A percentile compares a stretch with the other conserved stretches of the same genome.
These are phyloP conservation scores for Leptogaster cylindrica DNA, from an alignment of 2,888 invertebrate species.

Conservation along the genomic window DNA sequence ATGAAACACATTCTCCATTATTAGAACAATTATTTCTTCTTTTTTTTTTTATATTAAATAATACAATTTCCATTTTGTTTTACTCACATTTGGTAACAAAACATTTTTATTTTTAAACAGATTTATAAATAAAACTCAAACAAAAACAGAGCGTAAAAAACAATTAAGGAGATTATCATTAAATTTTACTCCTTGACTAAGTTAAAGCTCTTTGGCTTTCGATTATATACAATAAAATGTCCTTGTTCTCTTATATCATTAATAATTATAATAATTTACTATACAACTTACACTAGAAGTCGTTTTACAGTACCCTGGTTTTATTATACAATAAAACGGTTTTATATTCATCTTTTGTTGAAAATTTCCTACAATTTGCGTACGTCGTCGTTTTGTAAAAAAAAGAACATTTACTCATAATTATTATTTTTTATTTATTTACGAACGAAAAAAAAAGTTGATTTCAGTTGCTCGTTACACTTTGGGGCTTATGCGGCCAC, in stretches of 20 bases:
- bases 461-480: background rate
- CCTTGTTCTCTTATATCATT: slow-evolving; percentile 16
- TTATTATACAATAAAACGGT: background rate
- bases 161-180: slow-evolving; percentile 23
- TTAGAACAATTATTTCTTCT: slow-evolving; percentile 39
- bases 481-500: background rate
- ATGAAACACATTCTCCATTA: no score
- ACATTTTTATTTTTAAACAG: background rate
- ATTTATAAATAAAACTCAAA: background rate
- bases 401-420: background rate
- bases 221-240: slow-evolving; percentile 39
- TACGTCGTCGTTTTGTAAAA: background rate
- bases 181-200: background rate
- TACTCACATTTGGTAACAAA: slow-evolving; percentile 13
- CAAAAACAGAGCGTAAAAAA: slow-evolving; percentile 26
- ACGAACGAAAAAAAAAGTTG: no score
- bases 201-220: slow-evolving; percentile 21
- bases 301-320: slow-evolving; percentile 1
- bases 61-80: slow-evolving; percentile 23
- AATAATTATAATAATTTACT: slow-evolving; percentile 3
- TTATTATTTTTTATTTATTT: background rate
- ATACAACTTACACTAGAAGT: slow-evolving; percentile 24
- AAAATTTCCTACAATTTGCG: background rate
- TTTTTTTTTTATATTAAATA: no score
- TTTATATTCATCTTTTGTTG: background rate